phyloP scores from a whole-genome alignment of 2,888 invertebrate species.

The Xestia ashworthii region DNA sequence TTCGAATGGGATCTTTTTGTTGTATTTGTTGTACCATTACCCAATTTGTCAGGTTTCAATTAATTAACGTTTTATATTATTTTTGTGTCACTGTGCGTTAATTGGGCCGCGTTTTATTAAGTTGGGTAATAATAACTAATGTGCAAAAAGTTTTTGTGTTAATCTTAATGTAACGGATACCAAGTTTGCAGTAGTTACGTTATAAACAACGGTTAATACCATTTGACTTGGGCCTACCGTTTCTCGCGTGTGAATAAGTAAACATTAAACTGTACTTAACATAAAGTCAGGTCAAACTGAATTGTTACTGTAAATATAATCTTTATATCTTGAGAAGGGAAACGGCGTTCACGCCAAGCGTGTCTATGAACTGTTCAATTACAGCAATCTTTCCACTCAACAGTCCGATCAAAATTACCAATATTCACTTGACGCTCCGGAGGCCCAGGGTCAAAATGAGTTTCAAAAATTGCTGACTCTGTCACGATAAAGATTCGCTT shows the following conservation, averaged over 20 bases:
- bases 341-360: neutral
- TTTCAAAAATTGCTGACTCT: neutral
- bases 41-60: neutral
- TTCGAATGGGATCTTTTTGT: neutral
- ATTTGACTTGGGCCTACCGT: slow-evolving; percentile 64
- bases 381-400: neutral
- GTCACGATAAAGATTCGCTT: neutral
- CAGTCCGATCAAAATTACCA: no score
- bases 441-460: neutral
- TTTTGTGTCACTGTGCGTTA: slow-evolving; percentile 2
- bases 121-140: neutral
- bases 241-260: slow-evolving; percentile 66
- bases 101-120: neutral
- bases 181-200: slow-evolving; percentile 55
- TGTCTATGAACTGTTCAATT: neutral
- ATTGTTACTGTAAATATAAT: slow-evolving; percentile 21
- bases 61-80: neutral
- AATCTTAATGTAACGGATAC: slow-evolving; percentile 27
- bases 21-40: neutral
- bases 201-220: slow-evolving; percentile 71
- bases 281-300: slow-evolving; percentile 23
- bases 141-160: neutral
- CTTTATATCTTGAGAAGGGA: neutral
- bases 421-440: neutral
- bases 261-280: slow-evolving; percentile 45